Conservation (phyloP, 1,140 invertebrate species). For the Lordiphosa mommai region DNA sequence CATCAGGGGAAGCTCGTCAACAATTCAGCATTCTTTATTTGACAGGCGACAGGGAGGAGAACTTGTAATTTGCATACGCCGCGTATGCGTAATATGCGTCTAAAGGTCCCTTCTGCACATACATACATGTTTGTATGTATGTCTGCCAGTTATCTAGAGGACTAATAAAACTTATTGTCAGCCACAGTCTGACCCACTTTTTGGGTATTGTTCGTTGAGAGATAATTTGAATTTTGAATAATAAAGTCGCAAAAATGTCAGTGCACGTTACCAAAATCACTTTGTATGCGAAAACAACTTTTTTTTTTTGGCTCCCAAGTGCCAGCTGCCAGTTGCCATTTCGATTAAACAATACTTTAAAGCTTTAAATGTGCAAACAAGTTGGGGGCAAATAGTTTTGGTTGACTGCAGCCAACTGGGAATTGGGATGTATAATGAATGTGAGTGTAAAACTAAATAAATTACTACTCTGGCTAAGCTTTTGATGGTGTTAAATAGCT, state of each 20-base stretch:
- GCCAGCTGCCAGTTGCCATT: conserved; percentile 36
- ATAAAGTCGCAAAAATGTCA: conserved; percentile 54
- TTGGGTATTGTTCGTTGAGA: conserved; percentile 22
- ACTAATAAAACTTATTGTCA: conserved; percentile 47
- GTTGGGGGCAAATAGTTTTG: conserved; percentile 8
- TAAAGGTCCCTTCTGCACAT: background rate
- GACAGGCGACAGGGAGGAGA: conserved; percentile 18
- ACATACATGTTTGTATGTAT: background rate
- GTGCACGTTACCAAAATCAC: conserved; percentile 50
- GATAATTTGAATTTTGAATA: conserved; percentile 61
- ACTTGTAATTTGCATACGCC: conserved; percentile 44
- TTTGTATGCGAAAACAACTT: conserved; percentile 44
- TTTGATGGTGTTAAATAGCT: conserved; percentile 10
- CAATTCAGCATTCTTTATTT: conserved; percentile 31
- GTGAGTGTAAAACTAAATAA: conserved; percentile 29
- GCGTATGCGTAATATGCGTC: conserved; percentile 29
- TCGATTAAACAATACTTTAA: conserved; percentile 30
- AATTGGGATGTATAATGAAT: conserved; percentile 10
- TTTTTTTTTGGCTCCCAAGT: conserved; percentile 23
- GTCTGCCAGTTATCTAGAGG: conserved; percentile 9
- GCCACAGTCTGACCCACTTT: conserved; percentile 34
- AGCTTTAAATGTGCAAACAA: conserved; percentile 20
- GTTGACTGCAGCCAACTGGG: conserved; percentile 20
- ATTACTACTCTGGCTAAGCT: conserved; percentile 23
- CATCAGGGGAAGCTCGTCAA: conserved; percentile 33